Conservation (phyloP, 2,113 vertebrate species). For the Panurus biarmicus region DNA sequence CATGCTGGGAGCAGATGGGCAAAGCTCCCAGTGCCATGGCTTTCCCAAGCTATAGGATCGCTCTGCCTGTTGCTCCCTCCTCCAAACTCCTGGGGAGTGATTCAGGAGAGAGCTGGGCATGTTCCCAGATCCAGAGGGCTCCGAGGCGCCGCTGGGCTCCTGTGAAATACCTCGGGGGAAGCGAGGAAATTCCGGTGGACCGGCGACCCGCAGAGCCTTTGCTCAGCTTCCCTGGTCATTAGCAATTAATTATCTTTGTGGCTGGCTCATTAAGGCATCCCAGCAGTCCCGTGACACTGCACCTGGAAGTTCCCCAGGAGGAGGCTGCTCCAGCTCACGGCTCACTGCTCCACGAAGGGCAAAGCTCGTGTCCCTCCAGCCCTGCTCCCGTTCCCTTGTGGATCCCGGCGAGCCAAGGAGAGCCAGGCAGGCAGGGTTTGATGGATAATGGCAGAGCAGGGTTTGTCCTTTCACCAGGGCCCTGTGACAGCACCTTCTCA, state of each 20-base stretch:
- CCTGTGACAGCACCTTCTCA: not conserved
- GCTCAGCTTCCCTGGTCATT: not conserved
- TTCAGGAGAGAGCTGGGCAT: not conserved
- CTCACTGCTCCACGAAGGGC: not conserved
- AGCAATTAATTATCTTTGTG: not conserved
- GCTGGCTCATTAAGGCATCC: not conserved
- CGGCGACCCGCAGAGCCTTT: not conserved
- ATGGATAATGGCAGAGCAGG: not conserved
- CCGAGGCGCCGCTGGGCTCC: not conserved
- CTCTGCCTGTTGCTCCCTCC: not conserved
- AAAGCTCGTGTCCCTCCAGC: not conserved
- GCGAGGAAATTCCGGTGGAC: not conserved
- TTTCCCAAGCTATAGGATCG: not conserved
- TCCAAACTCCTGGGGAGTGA: not conserved
- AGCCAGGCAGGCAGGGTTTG: fast-evolving
- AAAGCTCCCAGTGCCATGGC: not conserved
- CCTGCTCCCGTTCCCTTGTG: fast-evolving
- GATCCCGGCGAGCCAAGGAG: fast-evolving
- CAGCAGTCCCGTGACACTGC: not conserved
- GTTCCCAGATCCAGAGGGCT: not conserved
- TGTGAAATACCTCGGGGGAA: not conserved
- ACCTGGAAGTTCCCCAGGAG: not conserved
- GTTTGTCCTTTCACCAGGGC: not conserved
- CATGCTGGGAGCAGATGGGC: not conserved
- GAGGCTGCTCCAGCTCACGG: not conserved